Evolutionary conservation across 2,888 invertebrate genomes (phyloP), one percentile per base, ranked within the genome.

Genomic region (Agonopterix heracliana): DNA sequence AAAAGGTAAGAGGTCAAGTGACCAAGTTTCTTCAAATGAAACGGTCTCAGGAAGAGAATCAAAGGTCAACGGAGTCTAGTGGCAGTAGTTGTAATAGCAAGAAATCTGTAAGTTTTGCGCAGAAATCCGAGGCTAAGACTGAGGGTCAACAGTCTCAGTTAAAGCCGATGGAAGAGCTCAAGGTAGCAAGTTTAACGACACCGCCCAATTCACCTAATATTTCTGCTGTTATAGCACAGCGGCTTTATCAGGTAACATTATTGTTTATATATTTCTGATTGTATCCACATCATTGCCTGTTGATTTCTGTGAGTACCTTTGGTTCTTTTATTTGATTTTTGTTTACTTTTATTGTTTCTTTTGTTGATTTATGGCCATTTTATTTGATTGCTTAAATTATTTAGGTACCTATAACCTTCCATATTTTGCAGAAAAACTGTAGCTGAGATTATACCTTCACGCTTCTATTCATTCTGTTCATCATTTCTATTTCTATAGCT

Each of bases 21-120:
- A 90, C 91, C 68, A 93, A 92, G 70, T 94, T 93, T 69, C 85
- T 94, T 53, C 89, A 92, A 61, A 87, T 93, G 74, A 92, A 92
- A 73, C 91, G 92, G 74, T 93, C 93, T 65, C 92, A 92, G 65
- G 93, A 93, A 62, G 90, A 91, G 62, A 86, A 83, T 69, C 85
- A 89, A 55, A 91, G 90, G 70, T 90, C 90, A 59, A 83, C 89
- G 57, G 91, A 91, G 61, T 90, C 90, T 70, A 89, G 88, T 56
- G 90, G 89, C 51, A 90, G 90, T 66, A 89, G 89, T 69, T 90
- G 89, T 64, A 90, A 89, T 62, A 90, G 91, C 65, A 93, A 92
- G 75, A 95, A 95, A 76, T 92, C 92, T 57, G 94, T 95, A 55
- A 95, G 94, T 78, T 95, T 95, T 78, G 94, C 94, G 45, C 91